Percentiles rank a stretch among this genome's conserved stretches.
Evolutionary conservation across 23 tunicate genomes (phyloP).

Genomic region (Pegea sp.): DNA sequence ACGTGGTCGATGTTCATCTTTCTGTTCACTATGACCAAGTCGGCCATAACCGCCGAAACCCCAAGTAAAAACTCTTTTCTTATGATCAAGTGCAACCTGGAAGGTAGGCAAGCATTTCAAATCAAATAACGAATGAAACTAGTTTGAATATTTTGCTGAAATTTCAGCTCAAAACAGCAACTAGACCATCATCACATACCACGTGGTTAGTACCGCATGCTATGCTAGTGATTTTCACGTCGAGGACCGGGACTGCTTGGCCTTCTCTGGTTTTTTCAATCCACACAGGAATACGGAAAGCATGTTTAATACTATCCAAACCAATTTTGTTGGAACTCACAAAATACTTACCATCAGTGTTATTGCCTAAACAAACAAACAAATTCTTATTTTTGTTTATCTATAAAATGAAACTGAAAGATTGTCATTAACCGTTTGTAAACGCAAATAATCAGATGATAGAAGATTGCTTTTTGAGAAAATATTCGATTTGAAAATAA

Average conservation of each 20-base stretch:
- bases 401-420: too few species aligned
- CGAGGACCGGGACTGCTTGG: slow-evolving; percentile 25
- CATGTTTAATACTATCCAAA: slow-evolving; percentile 27
- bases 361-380: slow-evolving; percentile 51
- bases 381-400: background rate
- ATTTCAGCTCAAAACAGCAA: background rate
- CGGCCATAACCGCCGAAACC: slow-evolving; percentile 94
- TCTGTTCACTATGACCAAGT: slow-evolving; percentile 83
- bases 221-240: slow-evolving; percentile 42
- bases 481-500: too few species aligned
- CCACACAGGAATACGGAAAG: slow-evolving; percentile 82
- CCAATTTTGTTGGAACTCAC: slow-evolving; percentile 49
- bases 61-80: slow-evolving; percentile 86
- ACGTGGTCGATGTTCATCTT: slow-evolving; percentile 82
- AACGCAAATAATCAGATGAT: too few species aligned
- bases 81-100: slow-evolving; percentile 71
- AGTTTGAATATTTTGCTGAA: too few species aligned
- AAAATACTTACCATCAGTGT: slow-evolving; percentile 81
- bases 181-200: slow-evolving; percentile 10
- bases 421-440: too few species aligned
- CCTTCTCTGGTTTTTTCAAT: slow-evolving; percentile 57
- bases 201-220: slow-evolving; percentile 68
- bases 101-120: too few species aligned
- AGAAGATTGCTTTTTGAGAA: too few species aligned
- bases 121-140: too few species aligned